Base-by-base conservation (phyloP, 1,140 invertebrate species). In the Chlorops oryzae region DNA sequence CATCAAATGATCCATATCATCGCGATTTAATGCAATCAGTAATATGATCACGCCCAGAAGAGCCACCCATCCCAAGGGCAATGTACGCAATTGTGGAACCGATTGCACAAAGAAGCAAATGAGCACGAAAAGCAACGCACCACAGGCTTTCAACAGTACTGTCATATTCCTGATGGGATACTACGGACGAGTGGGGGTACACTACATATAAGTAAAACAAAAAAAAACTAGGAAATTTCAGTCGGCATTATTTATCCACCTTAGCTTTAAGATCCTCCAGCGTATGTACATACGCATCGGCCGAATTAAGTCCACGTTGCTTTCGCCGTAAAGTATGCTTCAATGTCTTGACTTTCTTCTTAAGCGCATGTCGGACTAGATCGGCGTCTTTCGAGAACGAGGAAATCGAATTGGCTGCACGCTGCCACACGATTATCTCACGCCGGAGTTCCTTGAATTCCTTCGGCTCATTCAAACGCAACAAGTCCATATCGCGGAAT, bases 31-130 rank as follows among this genome's bases (percentile, higher is more conserved):
- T 18, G 89, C 59, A 13, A 89, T 77, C 2, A 90, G 62, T 18
- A 85, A 62, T 2, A 85, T 62, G 21, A 87, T 69, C 0, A 84
- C 82, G 0, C 87, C 87, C 3, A 88, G 63, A 7, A 90, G 70
- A 0, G 87, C 83, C 4, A 83, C 85, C 85, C 85, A 88, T 0
- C 87, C 86, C 13, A 90, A 60, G 1, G 83, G 83, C 5, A 89
- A 60, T 2, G 63, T 71, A 41, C 61, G 76, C 40, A 87, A 64
- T 35, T 76, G 59, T 0, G 81, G 81, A 21, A 86, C 61, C 3
- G 84, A 86, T 56, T 88, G 82, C 0, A 88, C 61, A 46, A 88
- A 87, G 56, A 90, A 88, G 9, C 86, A 66, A 1, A 77, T 55
- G 20, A 89, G 81, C 6, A 88, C 82, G 15, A 82, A 77, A 2